Evolutionary conservation across 2,797 vertebrate species (phyloP).

Genomic region (Microctenopoma stevenorrisi): DNA sequence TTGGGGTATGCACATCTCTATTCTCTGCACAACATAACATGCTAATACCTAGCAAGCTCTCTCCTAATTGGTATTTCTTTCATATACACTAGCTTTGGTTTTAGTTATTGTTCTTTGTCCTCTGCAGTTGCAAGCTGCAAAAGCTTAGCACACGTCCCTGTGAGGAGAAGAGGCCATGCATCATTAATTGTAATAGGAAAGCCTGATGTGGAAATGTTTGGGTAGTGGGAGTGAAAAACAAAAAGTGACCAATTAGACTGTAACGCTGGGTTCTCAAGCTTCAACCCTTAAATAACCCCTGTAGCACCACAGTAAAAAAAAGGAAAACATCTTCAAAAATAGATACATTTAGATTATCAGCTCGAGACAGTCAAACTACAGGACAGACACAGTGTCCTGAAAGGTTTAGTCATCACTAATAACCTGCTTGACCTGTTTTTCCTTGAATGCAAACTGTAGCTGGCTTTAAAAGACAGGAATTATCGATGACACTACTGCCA

Average conservation of each 20-base stretch:
- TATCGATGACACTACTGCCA: background rate
- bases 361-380: background rate
- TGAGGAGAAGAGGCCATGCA: constrained; percentile 21
- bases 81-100: background rate
- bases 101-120: constrained; percentile 15
- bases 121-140: constrained; percentile 21
- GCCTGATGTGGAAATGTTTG: constrained; percentile 28
- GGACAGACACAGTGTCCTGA: background rate
- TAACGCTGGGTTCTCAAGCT: background rate
- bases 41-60: background rate
- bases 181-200: constrained; percentile 37
- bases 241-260: constrained; percentile 35
- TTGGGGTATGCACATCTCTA: constrained; percentile 11
- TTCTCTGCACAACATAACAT: constrained; percentile 8
- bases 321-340: background rate
- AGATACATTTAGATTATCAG: background rate
- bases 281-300: background rate
- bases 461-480: constrained; percentile 5
- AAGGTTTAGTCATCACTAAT: background rate
- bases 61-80: constrained; percentile 2
- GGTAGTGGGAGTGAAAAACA: constrained; percentile 10
- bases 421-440: background rate
- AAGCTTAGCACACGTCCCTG: constrained; percentile 25
- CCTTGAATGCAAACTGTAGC: constrained; percentile 2
- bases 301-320: background rate